Base-by-base conservation (phyloP, 2,888 invertebrate species). In the Nysson spinosus region DNA sequence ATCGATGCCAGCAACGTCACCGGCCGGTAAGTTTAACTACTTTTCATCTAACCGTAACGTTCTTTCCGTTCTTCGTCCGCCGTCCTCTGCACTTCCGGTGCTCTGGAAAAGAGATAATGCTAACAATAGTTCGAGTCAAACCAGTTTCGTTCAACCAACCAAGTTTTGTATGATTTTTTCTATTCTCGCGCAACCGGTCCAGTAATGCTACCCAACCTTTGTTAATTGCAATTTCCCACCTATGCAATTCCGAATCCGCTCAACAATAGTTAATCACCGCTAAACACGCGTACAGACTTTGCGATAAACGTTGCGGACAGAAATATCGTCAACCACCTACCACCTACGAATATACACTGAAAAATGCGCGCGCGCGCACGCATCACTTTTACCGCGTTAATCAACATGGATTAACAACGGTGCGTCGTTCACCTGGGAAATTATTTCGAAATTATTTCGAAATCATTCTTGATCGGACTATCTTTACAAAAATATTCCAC, bases 1-100 rank as follows among this genome's bases (percentile, higher is more conserved):
- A 73, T 75, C 82, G 6, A 69, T 75, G n/a, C 72, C 83, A 19
- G 70, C 79, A 6, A 82, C 82, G 0, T 86, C 85, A 28, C 84
- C 84, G n/a, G 78, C 84, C 22, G 85, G 85, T 85, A 69, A 72
- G 78, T 34, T 34, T 14, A 14, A 34, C 16, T 2, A 34, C 14
- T 4, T 24, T 24, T 1, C 2, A 24, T 7, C 9, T 24, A 24
- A n/a, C n/a, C n/a, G n/a, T n/a, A n/a, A n/a, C n/a, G n/a, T n/a
- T n/a, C n/a, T n/a, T n/a, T n/a, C n/a, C n/a, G n/a, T n/a, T n/a
- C n/a, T n/a, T n/a, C n/a, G n/a, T n/a, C n/a, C n/a, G n/a, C n/a
- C n/a, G n/a, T n/a, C n/a, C n/a, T n/a, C n/a, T n/a, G n/a, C n/a
- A n/a, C n/a, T n/a, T n/a, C n/a, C n/a, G n/a, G n/a, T n/a, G n/a